Conservation (phyloP, 2,888 invertebrate genomes). For the Tetranychus piercei region DNA sequence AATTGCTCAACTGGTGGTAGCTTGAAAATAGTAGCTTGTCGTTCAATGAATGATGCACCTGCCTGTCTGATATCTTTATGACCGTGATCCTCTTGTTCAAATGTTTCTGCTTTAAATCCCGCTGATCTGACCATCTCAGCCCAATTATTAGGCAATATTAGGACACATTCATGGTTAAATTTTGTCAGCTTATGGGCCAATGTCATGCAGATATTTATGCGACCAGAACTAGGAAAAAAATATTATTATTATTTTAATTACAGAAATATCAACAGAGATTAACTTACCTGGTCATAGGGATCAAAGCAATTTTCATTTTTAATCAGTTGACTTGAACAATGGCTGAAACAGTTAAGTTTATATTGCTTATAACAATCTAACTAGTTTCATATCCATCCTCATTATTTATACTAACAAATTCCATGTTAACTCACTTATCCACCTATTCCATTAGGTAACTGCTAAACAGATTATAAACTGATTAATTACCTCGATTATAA, state of each 20-base stretch:
- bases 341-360: too few relatives aligned
- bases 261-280: neutral
- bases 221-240: neutral
- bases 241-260: neutral
- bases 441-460: too few relatives aligned
- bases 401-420: too few relatives aligned
- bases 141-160: neutral
- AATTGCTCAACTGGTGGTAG: neutral
- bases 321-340: neutral
- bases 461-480: too few relatives aligned
- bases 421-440: too few relatives aligned
- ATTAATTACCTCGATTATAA: too few relatives aligned
- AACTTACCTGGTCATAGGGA: neutral
- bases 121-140: neutral
- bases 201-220: neutral
- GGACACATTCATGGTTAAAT: neutral
- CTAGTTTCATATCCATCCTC: too few relatives aligned
- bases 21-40: neutral
- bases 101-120: neutral
- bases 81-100: neutral
- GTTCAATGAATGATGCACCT: neutral
- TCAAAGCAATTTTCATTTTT: neutral
- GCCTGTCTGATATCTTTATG: neutral
- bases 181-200: neutral
- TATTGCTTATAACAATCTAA: too few relatives aligned